A percentile compares a stretch with the other conserved stretches of the same genome.
phyloP scores from a whole-genome alignment of 2,888 invertebrate genomes.

The Gryllus longicercus region DNA sequence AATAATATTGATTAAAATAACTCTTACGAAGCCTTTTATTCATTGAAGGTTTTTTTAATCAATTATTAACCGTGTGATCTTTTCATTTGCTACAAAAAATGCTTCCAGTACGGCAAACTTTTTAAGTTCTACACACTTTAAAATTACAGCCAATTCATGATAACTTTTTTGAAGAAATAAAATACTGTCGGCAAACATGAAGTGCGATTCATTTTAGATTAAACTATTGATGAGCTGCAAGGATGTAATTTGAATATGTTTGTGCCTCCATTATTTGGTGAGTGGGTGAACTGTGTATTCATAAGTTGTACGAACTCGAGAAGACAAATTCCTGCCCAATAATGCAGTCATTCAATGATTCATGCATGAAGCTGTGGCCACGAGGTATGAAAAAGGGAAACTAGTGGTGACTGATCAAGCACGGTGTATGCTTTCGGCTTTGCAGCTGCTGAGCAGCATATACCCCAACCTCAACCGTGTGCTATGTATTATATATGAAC shows the following conservation, averaged over 20 bases:
- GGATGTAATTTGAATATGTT: not conserved
- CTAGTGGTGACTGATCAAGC: constrained; percentile 24
- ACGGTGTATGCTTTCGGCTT: constrained; percentile 25
- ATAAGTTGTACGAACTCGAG: constrained; percentile 17
- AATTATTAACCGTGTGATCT: too few relatives aligned
- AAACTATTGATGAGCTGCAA: too few relatives aligned
- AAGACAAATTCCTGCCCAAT: not conserved
- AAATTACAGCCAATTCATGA: too few relatives aligned
- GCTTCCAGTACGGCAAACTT: too few relatives aligned
- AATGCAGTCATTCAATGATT: constrained; percentile 25
- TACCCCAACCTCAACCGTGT: constrained; percentile 27
- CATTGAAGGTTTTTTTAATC: too few relatives aligned
- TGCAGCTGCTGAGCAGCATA: constrained; percentile 22
- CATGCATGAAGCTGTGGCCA: constrained; percentile 23
- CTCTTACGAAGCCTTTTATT: too few relatives aligned
- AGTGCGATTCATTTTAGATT: too few relatives aligned
- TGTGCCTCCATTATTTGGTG: constrained; percentile 21
- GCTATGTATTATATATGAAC: not conserved
- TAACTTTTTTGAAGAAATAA: too few relatives aligned
- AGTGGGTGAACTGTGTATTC: constrained; percentile 18
- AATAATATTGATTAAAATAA: too few relatives aligned
- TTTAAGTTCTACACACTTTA: too few relatives aligned
- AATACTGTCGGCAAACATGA: too few relatives aligned
- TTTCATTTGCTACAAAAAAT: too few relatives aligned
- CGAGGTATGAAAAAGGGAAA: constrained; percentile 1